A percentile compares a stretch with the other conserved stretches of the same genome.
These are phyloP conservation scores for Cecidostiba fungosa DNA, from an alignment of 2,888 invertebrate genomes.

Conservation along the genomic window DNA sequence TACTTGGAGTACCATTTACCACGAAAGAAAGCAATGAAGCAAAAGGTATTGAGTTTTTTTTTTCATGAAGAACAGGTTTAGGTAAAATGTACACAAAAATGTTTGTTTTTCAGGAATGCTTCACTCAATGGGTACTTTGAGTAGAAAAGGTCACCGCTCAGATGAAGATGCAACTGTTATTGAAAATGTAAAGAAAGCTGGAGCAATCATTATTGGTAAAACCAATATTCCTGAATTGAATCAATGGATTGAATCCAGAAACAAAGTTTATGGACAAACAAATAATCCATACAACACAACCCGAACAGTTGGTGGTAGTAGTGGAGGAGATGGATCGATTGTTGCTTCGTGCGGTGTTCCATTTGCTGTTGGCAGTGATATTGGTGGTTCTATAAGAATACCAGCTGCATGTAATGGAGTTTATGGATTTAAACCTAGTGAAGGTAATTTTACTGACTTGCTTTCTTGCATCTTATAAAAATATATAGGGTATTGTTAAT, in stretches of 20 bases:
- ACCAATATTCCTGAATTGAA: slow-evolving; percentile 98
- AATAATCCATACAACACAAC: slow-evolving; percentile 95
- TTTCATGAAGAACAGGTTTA: background rate
- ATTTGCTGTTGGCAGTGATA: slow-evolving; percentile 94
- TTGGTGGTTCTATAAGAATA: slow-evolving; percentile 98
- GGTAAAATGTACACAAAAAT: background rate
- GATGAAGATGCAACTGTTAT: slow-evolving; percentile 91
- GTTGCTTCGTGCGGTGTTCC: slow-evolving; percentile 90
- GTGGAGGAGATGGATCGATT: slow-evolving; percentile 92
- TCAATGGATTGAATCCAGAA: slow-evolving; percentile 94
- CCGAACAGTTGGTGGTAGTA: slow-evolving; percentile 94
- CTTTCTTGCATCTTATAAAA: slow-evolving; percentile 27
- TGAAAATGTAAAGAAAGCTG: slow-evolving; percentile 87
- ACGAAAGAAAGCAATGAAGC: slow-evolving; percentile 94
- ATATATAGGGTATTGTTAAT: slow-evolving; percentile 1
- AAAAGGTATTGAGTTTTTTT: slow-evolving; percentile 81
- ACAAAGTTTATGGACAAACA: slow-evolving; percentile 93
- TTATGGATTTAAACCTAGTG: slow-evolving; percentile 91
- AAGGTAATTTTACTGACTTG: slow-evolving; percentile 77
- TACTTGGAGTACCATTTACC: slow-evolving; percentile 95
- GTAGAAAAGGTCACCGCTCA: slow-evolving; percentile 84
- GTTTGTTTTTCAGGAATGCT: slow-evolving; percentile 78
- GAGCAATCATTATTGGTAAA: slow-evolving; percentile 92
- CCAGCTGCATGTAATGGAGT: slow-evolving; percentile 95
- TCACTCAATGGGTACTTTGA: slow-evolving; percentile 85